Conservation (phyloP, 2,113 vertebrate species). For the Xiphophorus maculatus region DNA sequence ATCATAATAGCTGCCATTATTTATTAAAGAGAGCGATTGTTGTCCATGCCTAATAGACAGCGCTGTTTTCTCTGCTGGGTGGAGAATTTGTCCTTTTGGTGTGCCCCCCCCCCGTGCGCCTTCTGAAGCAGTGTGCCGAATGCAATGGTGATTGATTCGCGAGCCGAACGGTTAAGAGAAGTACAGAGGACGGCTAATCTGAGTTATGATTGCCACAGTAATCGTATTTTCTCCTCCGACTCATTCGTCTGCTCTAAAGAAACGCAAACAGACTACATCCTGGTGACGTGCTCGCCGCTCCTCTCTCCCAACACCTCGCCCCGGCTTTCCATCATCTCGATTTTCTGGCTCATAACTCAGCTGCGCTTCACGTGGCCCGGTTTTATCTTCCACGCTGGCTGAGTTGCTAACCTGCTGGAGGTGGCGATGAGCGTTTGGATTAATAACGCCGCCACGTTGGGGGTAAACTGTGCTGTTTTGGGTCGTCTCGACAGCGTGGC, state of each 20-base stretch:
- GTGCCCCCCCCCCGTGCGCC: conserved; percentile 42
- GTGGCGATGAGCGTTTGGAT: conserved; percentile 42
- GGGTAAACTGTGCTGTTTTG: conserved; percentile 57
- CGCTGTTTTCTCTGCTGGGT: conserved; percentile 59
- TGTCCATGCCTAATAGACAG: conserved; percentile 65
- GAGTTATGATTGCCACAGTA: conserved; percentile 74
- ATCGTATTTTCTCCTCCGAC: conserved; percentile 65
- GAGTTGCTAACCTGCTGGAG: conserved; percentile 46
- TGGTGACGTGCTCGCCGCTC: conserved; percentile 38
- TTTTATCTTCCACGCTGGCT: conserved; percentile 38
- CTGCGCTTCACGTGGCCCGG: conserved; percentile 1
- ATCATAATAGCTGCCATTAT: conserved; percentile 66
- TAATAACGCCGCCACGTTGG: conserved; percentile 61
- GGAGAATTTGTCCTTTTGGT: conserved; percentile 59
- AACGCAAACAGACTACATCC: conserved; percentile 27
- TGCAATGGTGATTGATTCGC: conserved; percentile 68
- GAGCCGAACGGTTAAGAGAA: conserved; percentile 52
- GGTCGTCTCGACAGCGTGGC: conserved; percentile 8
- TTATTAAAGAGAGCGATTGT: conserved; percentile 72
- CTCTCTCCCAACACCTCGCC: conserved; percentile 20
- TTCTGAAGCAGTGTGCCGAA: conserved; percentile 38
- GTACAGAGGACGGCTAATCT: conserved; percentile 69
- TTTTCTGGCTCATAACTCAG: conserved; percentile 44
- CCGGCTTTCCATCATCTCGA: conserved; percentile 28
- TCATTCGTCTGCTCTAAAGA: conserved; percentile 54